Conservation (phyloP, 2,888 invertebrate species). For the Melanargia galathea region DNA sequence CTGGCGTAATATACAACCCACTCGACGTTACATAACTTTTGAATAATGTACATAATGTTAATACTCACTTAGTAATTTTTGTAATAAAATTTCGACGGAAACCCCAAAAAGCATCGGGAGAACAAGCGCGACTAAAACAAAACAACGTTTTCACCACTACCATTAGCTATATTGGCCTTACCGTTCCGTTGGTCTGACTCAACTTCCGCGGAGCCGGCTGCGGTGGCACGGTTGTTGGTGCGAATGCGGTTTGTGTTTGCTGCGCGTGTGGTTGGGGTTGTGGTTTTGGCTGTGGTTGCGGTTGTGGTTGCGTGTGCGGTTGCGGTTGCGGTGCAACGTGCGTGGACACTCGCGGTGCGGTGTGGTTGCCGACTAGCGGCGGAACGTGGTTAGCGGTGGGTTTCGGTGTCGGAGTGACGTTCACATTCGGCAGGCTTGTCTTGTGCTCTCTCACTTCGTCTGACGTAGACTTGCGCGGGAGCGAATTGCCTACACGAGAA, state of each 20-base stretch:
- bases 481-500: constrained; percentile 56
- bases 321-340: constrained; percentile 44
- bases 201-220: constrained; percentile 77
- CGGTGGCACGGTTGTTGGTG: constrained; percentile 55
- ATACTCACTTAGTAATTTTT: no score
- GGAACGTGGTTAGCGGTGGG: constrained; percentile 56
- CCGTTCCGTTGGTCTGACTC: constrained; percentile 75
- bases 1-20: background rate
- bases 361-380: constrained; percentile 55
- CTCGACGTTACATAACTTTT: background rate
- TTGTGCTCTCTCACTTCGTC: constrained; percentile 76
- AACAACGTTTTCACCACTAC: constrained; percentile 19
- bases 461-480: constrained; percentile 69
- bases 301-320: constrained; percentile 44
- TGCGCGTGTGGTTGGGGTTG: constrained; percentile 44
- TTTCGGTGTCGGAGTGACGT: constrained; percentile 52
- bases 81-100: background rate
- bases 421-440: constrained; percentile 67
- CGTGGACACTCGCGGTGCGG: constrained; percentile 44
- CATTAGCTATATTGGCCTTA: constrained; percentile 50
- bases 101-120: constrained; percentile 19
- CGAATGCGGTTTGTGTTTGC: constrained; percentile 38
- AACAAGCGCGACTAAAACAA: constrained; percentile 3
- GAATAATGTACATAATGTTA: background rate
- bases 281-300: constrained; percentile 44